Evolutionary conservation across 2,888 invertebrate genomes (phyloP).

Genomic region (Drosophila rubida): DNA sequence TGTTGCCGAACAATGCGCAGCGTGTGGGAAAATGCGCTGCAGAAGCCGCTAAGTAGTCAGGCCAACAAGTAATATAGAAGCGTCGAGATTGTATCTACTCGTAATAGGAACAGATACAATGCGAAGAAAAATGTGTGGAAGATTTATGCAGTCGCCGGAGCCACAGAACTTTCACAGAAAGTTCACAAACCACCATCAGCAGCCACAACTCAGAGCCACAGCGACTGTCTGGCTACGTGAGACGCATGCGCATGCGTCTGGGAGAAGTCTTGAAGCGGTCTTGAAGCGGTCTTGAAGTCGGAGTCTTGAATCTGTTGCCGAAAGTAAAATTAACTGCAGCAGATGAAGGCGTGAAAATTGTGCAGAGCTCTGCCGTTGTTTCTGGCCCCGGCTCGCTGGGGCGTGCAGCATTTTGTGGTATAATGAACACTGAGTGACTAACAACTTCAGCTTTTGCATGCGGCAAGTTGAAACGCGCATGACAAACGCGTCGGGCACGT

Average conservation of each 20-base stretch:
- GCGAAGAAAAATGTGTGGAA: constrained; percentile 40
- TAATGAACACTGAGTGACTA: constrained; percentile 49
- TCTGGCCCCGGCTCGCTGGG: not conserved
- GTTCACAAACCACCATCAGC: constrained; percentile 52
- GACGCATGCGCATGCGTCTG: constrained; percentile 70
- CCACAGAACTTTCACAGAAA: constrained; percentile 73
- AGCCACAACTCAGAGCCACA: constrained; percentile 17
- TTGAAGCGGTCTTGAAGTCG: not conserved
- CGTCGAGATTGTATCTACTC: constrained; percentile 58
- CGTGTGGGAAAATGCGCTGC: constrained; percentile 55
- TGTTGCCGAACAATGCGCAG: constrained; percentile 54
- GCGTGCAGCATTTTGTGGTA: constrained; percentile 33
- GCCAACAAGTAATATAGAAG: constrained; percentile 24
- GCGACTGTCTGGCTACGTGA: constrained; percentile 58
- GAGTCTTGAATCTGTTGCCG: constrained; percentile 37
- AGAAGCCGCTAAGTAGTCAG: constrained; percentile 57
- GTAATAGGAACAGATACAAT: constrained; percentile 38
- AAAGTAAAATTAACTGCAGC: constrained; percentile 71
- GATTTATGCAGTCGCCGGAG: constrained; percentile 62
- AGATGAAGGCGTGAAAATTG: constrained; percentile 53
- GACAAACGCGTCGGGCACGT: constrained; percentile 62
- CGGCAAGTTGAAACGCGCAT: constrained; percentile 58
- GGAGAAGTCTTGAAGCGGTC: constrained; percentile 3
- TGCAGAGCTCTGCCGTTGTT: constrained; percentile 5
- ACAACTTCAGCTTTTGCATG: constrained; percentile 55